Conservation (phyloP, 2,797 vertebrate species). For the Sebastes melanostomus region DNA sequence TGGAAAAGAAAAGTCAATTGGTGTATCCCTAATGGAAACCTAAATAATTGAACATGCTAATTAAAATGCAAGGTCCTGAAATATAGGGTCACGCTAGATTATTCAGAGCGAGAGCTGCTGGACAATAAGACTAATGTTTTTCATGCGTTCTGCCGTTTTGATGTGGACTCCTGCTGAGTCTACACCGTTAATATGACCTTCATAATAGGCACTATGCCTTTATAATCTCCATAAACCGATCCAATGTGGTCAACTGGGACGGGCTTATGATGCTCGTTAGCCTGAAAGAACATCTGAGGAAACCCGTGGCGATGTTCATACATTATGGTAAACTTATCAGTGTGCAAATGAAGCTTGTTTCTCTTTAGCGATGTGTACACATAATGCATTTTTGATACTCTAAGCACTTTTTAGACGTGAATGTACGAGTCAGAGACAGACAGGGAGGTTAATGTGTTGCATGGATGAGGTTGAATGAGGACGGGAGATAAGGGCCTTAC, state of each 20-base stretch:
- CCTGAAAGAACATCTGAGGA: conserved; percentile 23
- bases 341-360: conserved; percentile 16
- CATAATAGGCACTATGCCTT: background rate
- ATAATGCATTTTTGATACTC: conserved; percentile 18
- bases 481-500: conserved; percentile 53
- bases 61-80: conserved; percentile 5
- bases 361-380: conserved; percentile 16
- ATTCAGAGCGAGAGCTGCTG: background rate
- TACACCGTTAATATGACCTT: conserved; percentile 34
- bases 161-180: conserved; percentile 18
- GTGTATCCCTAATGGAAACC: background rate
- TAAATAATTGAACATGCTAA: background rate
- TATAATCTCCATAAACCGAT: conserved; percentile 25
- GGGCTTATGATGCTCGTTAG: conserved; percentile 22
- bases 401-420: conserved; percentile 12
- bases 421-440: conserved; percentile 13
- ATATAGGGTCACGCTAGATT: background rate
- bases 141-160: background rate
- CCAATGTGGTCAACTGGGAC: conserved; percentile 31
- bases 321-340: conserved; percentile 10
- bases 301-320: conserved; percentile 5
- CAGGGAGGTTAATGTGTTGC: conserved; percentile 42
- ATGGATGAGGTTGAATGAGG: conserved; percentile 31
- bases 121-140: background rate
- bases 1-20: background rate